These are phyloP conservation scores for Saimiri boliviensis DNA, from an alignment of 2,113 vertebrate species.

Conservation along the genomic window DNA sequence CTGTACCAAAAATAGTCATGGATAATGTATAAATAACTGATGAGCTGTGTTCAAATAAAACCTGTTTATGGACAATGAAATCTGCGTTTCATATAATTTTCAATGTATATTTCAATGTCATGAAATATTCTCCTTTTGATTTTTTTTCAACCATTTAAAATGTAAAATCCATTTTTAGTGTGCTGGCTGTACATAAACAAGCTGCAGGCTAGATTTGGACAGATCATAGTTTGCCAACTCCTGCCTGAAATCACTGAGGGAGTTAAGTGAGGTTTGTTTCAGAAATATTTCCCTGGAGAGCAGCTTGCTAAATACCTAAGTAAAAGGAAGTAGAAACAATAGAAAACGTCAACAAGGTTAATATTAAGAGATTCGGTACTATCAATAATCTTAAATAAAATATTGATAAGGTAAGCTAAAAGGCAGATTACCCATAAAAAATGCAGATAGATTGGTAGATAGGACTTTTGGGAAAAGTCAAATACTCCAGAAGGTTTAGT, in stretches of 20 bases:
- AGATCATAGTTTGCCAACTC: not conserved
- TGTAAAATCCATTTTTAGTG: constrained; percentile 7
- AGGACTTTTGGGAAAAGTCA: not conserved
- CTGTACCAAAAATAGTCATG: not conserved
- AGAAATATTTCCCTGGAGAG: not conserved
- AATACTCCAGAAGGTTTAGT: constrained; percentile 16
- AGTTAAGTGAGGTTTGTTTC: constrained; percentile 3
- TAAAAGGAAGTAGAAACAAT: not conserved
- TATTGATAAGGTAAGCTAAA: not conserved
- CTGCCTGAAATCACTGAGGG: not conserved
- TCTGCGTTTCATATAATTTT: not conserved
- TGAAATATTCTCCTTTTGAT: not conserved
- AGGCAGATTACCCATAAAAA: constrained; percentile 4
- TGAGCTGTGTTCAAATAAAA: not conserved
- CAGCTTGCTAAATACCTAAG: not conserved
- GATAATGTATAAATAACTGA: not conserved
- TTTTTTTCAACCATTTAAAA: constrained; percentile 14
- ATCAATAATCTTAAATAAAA: constrained; percentile 12
- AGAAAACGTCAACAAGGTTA: constrained; percentile 10
- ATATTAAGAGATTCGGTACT: not conserved
- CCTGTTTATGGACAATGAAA: not conserved
- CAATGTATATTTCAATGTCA: not conserved
- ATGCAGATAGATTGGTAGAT: not conserved
- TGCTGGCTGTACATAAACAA: not conserved
- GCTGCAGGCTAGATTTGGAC: not conserved